Base-by-base conservation (phyloP, 2,797 vertebrate species). In the Natrix natrix region DNA sequence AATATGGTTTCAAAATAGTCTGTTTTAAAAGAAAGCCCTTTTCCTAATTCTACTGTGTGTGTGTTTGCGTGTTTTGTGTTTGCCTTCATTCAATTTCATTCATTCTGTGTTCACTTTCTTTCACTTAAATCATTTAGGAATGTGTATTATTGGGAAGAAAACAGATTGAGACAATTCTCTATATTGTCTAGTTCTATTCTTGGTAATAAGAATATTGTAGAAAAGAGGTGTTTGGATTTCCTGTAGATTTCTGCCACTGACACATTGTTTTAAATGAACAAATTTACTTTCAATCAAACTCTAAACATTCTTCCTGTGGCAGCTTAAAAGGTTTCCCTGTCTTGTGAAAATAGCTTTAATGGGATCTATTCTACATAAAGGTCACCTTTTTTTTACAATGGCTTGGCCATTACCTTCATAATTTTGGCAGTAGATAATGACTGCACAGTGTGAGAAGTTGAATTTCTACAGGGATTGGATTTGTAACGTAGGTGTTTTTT, bases 361-460 rank as follows among this genome's bases (percentile, higher is more conserved):
- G 90, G 94, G 92, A 96, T 14, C 48, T 87, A 91, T 86, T 57
- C 60, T 94, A 91, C 89, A 92, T 90, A 95, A 95, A 95, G 91
- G 95, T 96, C 95, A 94, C 92, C 93, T 74, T 74, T 96, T 52
- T 83, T 95, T 88, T 86, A 78, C 87, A 94, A 95, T 91, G 55
- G 54, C 14, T 94, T 92, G 55, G 3, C 52, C 92, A 94, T 95
- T 90, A 83, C 56, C 90, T 95, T 52, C 74, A 48, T 91, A 89
- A 61, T 93, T 86, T 95, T 74, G 24, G 26, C 48, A 93, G 26
- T 1, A 92, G 89, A n/a, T 0, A 93, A 90, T 55, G 92, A 26
- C 60, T 87, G 74, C 24, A 26, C 78, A 74, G 61, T 26, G 91
- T 91, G 61, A 94, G 83, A 92, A 92, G 16, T 4, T 90, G 54